phyloP scores from a whole-genome alignment of 2,113 vertebrate genomes.

The Speoplatyrhinus poulsoni region DNA sequence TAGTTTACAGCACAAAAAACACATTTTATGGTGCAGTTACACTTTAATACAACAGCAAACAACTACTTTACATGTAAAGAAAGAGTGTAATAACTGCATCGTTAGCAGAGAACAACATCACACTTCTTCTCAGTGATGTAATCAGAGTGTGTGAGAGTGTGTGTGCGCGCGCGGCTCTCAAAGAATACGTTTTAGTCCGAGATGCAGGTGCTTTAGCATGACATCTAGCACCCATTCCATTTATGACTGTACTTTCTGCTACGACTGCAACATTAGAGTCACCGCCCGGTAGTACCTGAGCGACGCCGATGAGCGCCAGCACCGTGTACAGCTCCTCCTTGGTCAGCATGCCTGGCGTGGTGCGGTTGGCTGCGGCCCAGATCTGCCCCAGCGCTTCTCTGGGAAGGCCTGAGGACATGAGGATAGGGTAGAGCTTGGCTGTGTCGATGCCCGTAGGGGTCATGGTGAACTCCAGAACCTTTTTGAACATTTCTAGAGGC shows the following conservation, averaged over 20 bases:
- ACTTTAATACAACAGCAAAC: too few species aligned
- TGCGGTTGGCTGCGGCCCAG: conserved; percentile 95
- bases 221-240: background rate
- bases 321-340: conserved; percentile 96
- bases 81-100: too few species aligned
- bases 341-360: conserved; percentile 94
- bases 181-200: too few species aligned
- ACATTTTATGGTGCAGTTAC: too few species aligned
- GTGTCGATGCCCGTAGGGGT: conserved; percentile 94
- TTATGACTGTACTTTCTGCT: background rate
- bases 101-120: too few species aligned
- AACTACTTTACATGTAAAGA: too few species aligned
- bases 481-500: conserved; percentile 89
- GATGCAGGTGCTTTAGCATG: too few species aligned
- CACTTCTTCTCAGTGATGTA: too few species aligned
- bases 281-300: conserved; percentile 82
- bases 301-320: conserved; percentile 90
- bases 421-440: conserved; percentile 93
- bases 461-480: conserved; percentile 91
- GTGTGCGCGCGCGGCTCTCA: background rate
- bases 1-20: too few species aligned
- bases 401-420: conserved; percentile 96
- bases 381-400: conserved; percentile 96
- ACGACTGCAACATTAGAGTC: background rate
- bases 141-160: background rate